Evolutionary conservation across 1,140 invertebrate genomes (phyloP).

Genomic region (Caenorhabditis brenneri): DNA sequence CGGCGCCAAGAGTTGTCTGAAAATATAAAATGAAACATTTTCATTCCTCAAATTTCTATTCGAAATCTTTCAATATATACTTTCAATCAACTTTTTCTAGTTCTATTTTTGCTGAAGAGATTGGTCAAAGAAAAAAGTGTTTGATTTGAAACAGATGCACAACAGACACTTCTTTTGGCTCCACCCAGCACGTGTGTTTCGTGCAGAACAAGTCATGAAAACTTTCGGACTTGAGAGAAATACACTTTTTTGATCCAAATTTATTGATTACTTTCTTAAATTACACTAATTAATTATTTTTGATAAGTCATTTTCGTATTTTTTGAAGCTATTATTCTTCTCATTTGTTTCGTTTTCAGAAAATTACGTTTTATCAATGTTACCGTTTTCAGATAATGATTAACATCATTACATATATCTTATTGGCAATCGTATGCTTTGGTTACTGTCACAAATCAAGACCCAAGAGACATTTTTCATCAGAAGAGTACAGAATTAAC

Average conservation of each 20-base stretch:
- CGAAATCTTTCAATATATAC: neutral
- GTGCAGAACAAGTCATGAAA: constrained; percentile 21
- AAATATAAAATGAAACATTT: neutral
- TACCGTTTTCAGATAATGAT: neutral
- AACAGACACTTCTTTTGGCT: constrained; percentile 15
- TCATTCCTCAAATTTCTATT: neutral
- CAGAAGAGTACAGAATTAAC: neutral
- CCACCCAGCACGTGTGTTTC: constrained; percentile 21
- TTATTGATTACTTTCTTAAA: no score
- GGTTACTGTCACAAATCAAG: neutral
- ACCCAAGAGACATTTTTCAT: neutral
- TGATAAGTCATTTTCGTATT: no score
- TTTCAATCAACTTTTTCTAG: neutral
- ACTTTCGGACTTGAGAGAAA: neutral
- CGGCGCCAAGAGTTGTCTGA: neutral
- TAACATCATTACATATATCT: neutral
- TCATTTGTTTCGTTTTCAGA: no score
- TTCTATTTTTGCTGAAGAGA: constrained; percentile 10
- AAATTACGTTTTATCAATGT: no score
- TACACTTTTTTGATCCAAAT: neutral
- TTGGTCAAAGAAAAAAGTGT: neutral
- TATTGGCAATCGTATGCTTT: neutral
- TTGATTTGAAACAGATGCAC: constrained; percentile 41
- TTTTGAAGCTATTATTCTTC: no score
- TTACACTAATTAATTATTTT: no score